phyloP scores from a whole-genome alignment of 2,113 vertebrate genomes.

The Podarcis cretensis region DNA sequence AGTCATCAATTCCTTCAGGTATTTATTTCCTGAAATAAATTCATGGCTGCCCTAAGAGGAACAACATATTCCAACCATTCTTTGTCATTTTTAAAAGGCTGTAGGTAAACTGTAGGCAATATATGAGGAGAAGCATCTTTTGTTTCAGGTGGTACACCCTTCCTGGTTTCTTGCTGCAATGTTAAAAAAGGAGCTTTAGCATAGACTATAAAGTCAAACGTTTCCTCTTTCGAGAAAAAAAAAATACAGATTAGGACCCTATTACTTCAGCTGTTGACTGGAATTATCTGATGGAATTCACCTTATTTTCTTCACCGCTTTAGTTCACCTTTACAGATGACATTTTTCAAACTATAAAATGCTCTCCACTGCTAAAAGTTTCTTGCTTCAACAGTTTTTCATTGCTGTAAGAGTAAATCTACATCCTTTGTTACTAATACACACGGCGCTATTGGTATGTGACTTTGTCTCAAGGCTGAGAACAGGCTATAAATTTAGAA shows the following conservation, averaged over 20 bases:
- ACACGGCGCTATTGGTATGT: constrained; percentile 68
- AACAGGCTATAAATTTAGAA: constrained; percentile 80
- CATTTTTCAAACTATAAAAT: constrained; percentile 72
- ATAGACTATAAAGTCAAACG: constrained; percentile 22
- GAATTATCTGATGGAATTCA: constrained; percentile 35
- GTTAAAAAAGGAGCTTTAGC: background rate
- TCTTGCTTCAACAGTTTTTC: constrained; percentile 68
- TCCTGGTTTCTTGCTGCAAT: constrained; percentile 12
- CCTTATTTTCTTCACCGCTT: constrained; percentile 50
- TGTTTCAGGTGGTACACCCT: constrained; percentile 28
- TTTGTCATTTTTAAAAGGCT: constrained; percentile 30
- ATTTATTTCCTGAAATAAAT: constrained; percentile 26
- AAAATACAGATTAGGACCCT: background rate
- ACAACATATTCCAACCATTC: background rate
- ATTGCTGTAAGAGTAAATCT: constrained; percentile 69
- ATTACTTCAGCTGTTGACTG: constrained; percentile 12
- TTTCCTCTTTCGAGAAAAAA: constrained; percentile 2
- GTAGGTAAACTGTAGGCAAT: constrained; percentile 9
- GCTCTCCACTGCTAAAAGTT: constrained; percentile 62
- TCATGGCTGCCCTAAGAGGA: background rate
- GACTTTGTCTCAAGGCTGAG: constrained; percentile 80
- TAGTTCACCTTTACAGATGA: constrained; percentile 71
- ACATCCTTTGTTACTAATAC: constrained; percentile 67
- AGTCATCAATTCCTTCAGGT: background rate
- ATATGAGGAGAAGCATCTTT: constrained; percentile 12